Evolutionary conservation across 2,113 vertebrate genomes (phyloP).

Genomic region (Antidorcas marsupialis): DNA sequence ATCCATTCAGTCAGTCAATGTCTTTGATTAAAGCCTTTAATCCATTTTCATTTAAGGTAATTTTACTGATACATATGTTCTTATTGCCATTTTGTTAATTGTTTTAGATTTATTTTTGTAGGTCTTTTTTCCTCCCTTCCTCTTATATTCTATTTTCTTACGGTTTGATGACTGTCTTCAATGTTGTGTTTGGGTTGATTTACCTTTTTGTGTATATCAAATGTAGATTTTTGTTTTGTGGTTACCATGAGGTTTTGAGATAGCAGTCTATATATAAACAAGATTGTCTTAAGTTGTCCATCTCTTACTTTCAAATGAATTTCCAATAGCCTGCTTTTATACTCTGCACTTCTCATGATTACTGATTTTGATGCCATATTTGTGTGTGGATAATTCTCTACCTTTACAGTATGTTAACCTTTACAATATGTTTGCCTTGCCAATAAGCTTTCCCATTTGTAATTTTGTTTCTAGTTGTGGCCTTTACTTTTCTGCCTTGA

Average conservation of each 20-base stretch:
- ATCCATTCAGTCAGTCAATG: background rate
- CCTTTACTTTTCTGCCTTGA: background rate
- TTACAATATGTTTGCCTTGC: background rate
- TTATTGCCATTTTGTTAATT: background rate
- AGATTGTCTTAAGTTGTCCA: no score
- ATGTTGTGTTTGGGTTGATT: no score
- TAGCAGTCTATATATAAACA: background rate
- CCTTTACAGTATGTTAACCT: background rate
- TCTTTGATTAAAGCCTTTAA: background rate
- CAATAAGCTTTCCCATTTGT: background rate
- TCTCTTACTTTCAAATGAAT: background rate
- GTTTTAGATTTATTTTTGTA: background rate
- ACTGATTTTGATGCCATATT: background rate
- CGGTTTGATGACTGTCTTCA: background rate
- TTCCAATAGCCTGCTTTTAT: background rate
- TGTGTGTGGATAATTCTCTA: background rate
- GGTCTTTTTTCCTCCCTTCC: background rate
- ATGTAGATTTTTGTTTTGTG: no score
- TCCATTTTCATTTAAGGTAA: background rate
- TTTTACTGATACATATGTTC: background rate
- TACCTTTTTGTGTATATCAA: no score
- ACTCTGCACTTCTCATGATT: background rate
- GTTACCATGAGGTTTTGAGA: background rate
- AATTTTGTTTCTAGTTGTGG: background rate
- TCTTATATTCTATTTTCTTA: background rate